These are phyloP conservation scores for Pogonomyrmex barbatus DNA, from an alignment of 1,140 invertebrate genomes.

Conservation along the genomic window DNA sequence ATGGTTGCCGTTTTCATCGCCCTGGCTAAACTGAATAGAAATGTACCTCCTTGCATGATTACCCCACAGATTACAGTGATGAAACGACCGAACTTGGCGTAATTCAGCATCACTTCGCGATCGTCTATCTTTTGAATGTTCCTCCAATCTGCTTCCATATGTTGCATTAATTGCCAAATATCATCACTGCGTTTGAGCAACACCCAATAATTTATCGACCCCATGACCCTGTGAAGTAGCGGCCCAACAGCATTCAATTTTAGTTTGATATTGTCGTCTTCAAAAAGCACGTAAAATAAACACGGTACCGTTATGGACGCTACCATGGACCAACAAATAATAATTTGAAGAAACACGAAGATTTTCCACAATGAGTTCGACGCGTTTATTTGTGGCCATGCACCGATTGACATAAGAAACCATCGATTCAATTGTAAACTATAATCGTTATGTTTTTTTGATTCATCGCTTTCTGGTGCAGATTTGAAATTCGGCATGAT, in stretches of 20 bases:
- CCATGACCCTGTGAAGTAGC: slow-evolving; percentile 77
- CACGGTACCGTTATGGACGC: slow-evolving; percentile 38
- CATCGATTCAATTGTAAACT: slow-evolving; percentile 58
- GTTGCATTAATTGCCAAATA: slow-evolving; percentile 72
- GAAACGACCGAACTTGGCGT: slow-evolving; percentile 51
- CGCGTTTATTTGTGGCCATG: slow-evolving; percentile 32
- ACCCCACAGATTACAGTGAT: slow-evolving; percentile 30
- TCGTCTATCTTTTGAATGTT: slow-evolving; percentile 22
- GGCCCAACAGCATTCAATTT: slow-evolving; percentile 75
- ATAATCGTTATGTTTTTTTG: not conserved
- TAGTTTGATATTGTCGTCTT: slow-evolving; percentile 66
- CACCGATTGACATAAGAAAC: slow-evolving; percentile 61
- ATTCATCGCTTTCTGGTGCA: not conserved
- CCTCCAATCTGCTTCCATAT: slow-evolving; percentile 78
- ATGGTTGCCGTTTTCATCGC: slow-evolving; percentile 21
- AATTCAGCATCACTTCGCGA: slow-evolving; percentile 53
- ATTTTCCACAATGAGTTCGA: not conserved
- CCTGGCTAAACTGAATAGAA: slow-evolving; percentile 47
- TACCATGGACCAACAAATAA: not conserved
- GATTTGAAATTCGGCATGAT: not conserved
- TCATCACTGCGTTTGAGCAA: slow-evolving; percentile 64
- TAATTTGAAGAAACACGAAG: not conserved
- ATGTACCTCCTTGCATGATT: slow-evolving; percentile 53
- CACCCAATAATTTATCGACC: slow-evolving; percentile 75
- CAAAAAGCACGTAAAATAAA: slow-evolving; percentile 51